Base-by-base conservation (phyloP, 1,140 invertebrate species). In the Brachionus calyciflorus region DNA sequence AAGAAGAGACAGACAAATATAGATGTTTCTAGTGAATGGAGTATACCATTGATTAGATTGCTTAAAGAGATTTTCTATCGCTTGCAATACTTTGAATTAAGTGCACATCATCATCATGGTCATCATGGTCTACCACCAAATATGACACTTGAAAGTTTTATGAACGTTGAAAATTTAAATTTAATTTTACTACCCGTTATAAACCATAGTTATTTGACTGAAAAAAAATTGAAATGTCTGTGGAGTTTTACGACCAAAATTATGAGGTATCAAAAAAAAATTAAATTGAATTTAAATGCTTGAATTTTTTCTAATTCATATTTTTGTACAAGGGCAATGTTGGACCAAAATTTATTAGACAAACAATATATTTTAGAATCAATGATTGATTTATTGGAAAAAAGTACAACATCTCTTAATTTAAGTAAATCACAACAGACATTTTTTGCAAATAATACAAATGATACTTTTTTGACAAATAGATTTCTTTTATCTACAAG, bases 311-410 rank as follows among this genome's bases (percentile, higher is more conserved):
- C 14, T 37, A n/a, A 5, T 0, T n/a, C n/a, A n/a, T n/a, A n/a
- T n/a, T n/a, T n/a, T n/a, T n/a, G n/a, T n/a, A n/a, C n/a, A 49
- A 49, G 69, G 40, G 69, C 69, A 14, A 73, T 73, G 69, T 49
- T 73, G 69, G 69, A 73, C 30, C 69, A 73, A 51, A 73, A 73
- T 73, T 51, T 73, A n/a, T n/a, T 73, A 19, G 69, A 73, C 19
- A 73, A 73, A 55, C 69, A 73, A 19, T 17, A 37, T 28, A 41
- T 73, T 73, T 14, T 73, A 28, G 69, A 73, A 24, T 51, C 69
- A 14, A 21, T 73, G 21, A 19, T 73, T n/a, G 69, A 73, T 30
- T 21, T 73, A 41, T 37, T 73, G 10, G 69, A 73, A 51, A 73
- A 73, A 70, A 51, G 26, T 30, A 4, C 14, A n/a, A n/a, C n/a